These are phyloP conservation scores for Benitochromis conjunctus DNA, from an alignment of 2,113 vertebrate species.

Conservation along the genomic window DNA sequence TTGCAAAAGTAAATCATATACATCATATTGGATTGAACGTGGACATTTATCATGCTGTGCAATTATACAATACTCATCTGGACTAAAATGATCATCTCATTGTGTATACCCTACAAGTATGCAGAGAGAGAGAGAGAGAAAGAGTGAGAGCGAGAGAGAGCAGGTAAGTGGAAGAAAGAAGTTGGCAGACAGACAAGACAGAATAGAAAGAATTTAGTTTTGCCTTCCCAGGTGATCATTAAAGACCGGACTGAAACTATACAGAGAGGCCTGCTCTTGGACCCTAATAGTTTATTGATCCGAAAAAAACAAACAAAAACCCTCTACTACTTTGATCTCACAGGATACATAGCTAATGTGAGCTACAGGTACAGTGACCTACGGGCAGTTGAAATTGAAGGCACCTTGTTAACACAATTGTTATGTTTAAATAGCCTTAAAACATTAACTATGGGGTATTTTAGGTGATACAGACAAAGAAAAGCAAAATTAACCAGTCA, in stretches of 20 bases:
- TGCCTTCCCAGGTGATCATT: conserved; percentile 33
- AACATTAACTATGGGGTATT: background rate
- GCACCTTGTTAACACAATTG: conserved; percentile 5
- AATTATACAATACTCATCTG: background rate
- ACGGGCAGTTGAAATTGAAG: background rate
- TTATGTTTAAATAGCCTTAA: background rate
- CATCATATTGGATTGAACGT: background rate
- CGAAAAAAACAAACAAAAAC: background rate
- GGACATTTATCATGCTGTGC: background rate
- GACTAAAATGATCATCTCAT: background rate
- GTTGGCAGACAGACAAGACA: background rate
- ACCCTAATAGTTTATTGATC: conserved; percentile 64
- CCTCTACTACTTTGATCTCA: conserved; percentile 19
- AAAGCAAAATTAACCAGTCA: background rate
- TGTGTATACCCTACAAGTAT: background rate
- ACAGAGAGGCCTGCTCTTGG: conserved; percentile 11
- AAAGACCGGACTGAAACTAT: background rate
- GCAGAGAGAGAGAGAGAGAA: background rate
- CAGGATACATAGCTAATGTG: background rate
- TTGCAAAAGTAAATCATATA: background rate
- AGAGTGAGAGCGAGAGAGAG: background rate
- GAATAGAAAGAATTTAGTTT: background rate
- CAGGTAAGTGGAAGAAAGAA: background rate
- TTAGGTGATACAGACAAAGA: background rate
- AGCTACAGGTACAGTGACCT: conserved; percentile 14